Evolutionary conservation across 1,140 invertebrate species (phyloP), one percentile per base, ranked within the genome.

Genomic region (Diorhabda carinulata): DNA sequence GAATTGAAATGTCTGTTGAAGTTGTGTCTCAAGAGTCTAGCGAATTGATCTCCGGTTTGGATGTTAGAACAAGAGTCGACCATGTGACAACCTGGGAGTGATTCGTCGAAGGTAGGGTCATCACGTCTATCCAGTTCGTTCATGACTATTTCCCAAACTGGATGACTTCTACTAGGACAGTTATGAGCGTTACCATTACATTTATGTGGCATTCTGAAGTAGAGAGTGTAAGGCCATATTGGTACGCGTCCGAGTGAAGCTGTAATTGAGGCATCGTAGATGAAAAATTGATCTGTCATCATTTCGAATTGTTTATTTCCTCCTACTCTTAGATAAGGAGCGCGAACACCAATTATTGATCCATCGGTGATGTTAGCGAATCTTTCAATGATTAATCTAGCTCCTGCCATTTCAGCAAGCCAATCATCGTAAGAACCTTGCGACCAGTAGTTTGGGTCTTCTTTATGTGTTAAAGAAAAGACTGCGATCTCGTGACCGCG

Each of bases 121-220:
- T 96, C 94, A 81, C 95, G 87, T 80, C 94, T 88, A 83, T 97
- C 94, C 72, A 97, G 82, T 81, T 96, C 94, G 82, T 96, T 97
- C 92, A 97, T 95, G 42, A 96, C 94, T 88, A 97, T 96, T 83
- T 97, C 94, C 94, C 94, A 97, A 57, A 96, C 92, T 52, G 94
- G 93, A 76, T 96, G 94, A 71, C 91, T 93, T 76, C 92, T 85
- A 43, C 92, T 94, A 40, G 95, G 94, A 78, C 94, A 96, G 78
- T 95, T 96, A 75, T 95, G 91, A 9, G 92, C 92, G 80, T 96
- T 96, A 71, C 94, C 94, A 80, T 95, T 94, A 80, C 95, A 97
- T 80, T 94, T 95, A 81, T 96, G 94, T 1, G 95, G 94, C 92
- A 97, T 96, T 43, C 92, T 87, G 89, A 95, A 97, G 84, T 96